Evolutionary conservation across 2,113 vertebrate genomes (phyloP), one percentile per base, ranked within the genome.

Genomic region (Tupaia chinensis): DNA sequence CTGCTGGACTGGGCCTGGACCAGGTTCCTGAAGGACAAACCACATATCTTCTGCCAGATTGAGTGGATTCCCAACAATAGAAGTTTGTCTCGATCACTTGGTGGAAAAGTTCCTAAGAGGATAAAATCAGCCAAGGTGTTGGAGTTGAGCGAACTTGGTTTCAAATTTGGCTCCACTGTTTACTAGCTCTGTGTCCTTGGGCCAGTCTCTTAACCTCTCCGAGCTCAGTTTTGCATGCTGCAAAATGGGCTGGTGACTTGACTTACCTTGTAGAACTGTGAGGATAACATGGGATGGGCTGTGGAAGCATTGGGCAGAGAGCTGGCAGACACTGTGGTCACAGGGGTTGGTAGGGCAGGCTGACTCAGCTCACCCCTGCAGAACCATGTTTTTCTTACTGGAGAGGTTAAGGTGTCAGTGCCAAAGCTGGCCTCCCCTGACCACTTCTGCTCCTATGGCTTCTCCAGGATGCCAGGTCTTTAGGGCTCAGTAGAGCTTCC

Each of bases 181-280:
- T 23, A 32, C 76, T 69, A 65, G 32, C 58, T 87, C 9, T 70
- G 25, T 77, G 76, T 70, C n/a, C 60, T 89, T 61, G 61, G 19
- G 3, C 60, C 69, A 56, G 44, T 86, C 74, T 84, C 81, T 89
- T 69, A 78, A 68, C 20, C 19, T 73, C 34, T 87, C 34, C 92
- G 68, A 88, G 77, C 60, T 90, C 66, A 61, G 69, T 73, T 88
- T 89, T 32, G 44, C 90, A 60, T 78, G 27, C 34, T 93, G 63
- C 10, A n/a, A 83, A 81, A 77, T 73, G 80, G 92, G 32, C 25
- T 32, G 17, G 34, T 74, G 88, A 29, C n/a, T 53, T 83, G 11
- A 77, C 22, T 66, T 58, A 56, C 34, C 29, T 69, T 20, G 10
- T 32, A 22, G 77, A 65, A 29, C 54, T 25, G 25, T 27, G 78